Percentiles rank a stretch among this genome's conserved stretches.
Conservation (phyloP, 2,888 invertebrate species). For the Drosophila birchii region DNA sequence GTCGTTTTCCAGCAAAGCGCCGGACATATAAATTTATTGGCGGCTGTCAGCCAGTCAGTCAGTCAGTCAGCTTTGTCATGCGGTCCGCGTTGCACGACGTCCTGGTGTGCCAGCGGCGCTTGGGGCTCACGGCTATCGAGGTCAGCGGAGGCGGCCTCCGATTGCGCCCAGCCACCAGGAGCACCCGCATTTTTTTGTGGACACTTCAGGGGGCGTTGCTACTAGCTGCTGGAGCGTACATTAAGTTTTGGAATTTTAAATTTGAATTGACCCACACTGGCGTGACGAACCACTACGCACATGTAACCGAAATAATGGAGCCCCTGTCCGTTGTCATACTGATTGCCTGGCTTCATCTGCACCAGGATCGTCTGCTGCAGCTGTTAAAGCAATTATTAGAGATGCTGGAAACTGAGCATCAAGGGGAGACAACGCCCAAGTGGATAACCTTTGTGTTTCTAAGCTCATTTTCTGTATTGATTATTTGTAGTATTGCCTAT, state of each 20-base stretch:
- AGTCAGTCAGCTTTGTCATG: slow-evolving; percentile 5
- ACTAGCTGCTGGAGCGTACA: not conserved
- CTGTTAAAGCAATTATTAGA: not conserved
- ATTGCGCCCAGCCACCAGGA: not conserved
- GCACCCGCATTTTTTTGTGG: not conserved
- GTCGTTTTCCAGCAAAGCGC: not conserved
- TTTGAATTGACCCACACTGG: slow-evolving; percentile 2
- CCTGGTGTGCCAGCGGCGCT: slow-evolving; percentile 1
- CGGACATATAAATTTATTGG: not conserved
- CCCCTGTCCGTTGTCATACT: not conserved
- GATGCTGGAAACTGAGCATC: not conserved
- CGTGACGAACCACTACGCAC: not conserved
- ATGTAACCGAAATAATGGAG: slow-evolving; percentile 4
- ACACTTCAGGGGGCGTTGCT: not conserved
- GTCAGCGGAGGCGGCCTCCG: not conserved
- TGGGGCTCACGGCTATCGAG: slow-evolving; percentile 4
- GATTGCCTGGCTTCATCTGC: slow-evolving; percentile 2
- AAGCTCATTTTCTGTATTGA: not conserved
- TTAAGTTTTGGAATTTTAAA: not conserved
- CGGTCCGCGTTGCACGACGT: slow-evolving; percentile 2
- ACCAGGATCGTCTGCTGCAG: not conserved
- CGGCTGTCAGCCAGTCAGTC: not conserved
- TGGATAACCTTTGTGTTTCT: not conserved
- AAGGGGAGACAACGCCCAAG: too few relatives aligned
- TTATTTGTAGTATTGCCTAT: rapidly evolving